These are phyloP conservation scores for Tipula unca DNA, from an alignment of 2,888 invertebrate species.

Conservation along the genomic window DNA sequence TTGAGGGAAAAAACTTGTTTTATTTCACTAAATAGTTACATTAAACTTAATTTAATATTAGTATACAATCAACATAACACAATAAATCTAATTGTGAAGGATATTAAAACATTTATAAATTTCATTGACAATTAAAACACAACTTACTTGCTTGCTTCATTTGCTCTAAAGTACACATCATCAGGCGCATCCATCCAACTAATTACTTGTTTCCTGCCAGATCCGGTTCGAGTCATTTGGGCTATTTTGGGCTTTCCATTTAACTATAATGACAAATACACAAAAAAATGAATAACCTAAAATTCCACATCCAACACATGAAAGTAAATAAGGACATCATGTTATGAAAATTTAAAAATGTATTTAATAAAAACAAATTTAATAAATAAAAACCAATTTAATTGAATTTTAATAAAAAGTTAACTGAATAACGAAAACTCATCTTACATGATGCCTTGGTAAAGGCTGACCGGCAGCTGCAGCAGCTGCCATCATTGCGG, in stretches of 20 bases:
- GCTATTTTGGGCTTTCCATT: constrained; percentile 79
- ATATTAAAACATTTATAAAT: no score
- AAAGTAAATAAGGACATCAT: not conserved
- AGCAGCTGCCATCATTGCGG: constrained; percentile 58
- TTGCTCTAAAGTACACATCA: constrained; percentile 91
- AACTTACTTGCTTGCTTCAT: constrained; percentile 80
- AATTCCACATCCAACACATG: not conserved
- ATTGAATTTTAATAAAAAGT: not conserved
- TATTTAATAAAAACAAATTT: not conserved
- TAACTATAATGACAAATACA: constrained; percentile 43
- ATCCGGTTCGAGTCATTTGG: constrained; percentile 65
- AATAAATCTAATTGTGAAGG: no score
- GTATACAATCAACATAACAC: no score
- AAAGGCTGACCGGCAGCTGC: constrained; percentile 58
- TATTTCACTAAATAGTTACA: no score
- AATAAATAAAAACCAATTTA: no score
- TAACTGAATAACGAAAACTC: not conserved
- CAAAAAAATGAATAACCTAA: not conserved
- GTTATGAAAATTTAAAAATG: constrained; percentile 17
- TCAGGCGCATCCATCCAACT: constrained; percentile 98
- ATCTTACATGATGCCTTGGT: constrained; percentile 58
- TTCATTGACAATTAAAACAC: not conserved
- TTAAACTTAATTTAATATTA: no score
- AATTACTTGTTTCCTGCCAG: constrained; percentile 81
- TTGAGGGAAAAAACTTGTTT: no score